A percentile compares a stretch with the other conserved stretches of the same genome.
phyloP scores from a whole-genome alignment of 2,113 vertebrate genomes.

The Cebus imitator region DNA sequence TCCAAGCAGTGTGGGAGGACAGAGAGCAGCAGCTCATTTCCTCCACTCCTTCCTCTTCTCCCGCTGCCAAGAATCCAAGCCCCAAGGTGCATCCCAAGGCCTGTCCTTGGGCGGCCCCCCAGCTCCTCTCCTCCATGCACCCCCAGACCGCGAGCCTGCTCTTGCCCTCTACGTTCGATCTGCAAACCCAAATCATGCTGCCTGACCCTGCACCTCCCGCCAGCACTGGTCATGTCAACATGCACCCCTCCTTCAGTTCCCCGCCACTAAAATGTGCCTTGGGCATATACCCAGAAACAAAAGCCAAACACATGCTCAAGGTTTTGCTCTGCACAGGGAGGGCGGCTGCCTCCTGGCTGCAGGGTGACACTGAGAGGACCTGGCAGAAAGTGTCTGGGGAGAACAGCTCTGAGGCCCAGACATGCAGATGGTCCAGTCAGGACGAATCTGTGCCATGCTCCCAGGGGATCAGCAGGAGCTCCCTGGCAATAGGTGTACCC shows the following conservation, averaged over 20 bases:
- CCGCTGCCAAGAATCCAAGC: neutral
- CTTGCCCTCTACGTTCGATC: neutral
- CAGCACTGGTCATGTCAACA: neutral
- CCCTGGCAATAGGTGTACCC: neutral
- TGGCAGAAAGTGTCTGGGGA: neutral
- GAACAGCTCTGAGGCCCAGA: neutral
- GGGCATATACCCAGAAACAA: neutral
- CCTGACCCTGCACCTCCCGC: accelerated
- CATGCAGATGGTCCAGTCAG: neutral
- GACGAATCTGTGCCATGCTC: neutral
- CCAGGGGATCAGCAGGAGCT: no score
- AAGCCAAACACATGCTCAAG: neutral
- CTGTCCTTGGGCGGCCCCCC: neutral
- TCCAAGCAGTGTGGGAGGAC: accelerated
- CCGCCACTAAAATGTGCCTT: neutral
- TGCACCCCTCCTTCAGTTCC: neutral
- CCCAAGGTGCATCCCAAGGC: accelerated
- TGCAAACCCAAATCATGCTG: no score
- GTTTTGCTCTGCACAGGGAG: neutral
- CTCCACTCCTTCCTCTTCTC: neutral
- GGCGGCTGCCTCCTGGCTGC: neutral
- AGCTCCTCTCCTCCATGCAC: accelerated
- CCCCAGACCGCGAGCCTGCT: neutral
- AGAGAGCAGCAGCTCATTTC: neutral
- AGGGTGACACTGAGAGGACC: neutral